A percentile compares a stretch with the other conserved stretches of the same genome.
Conservation (phyloP, 92 coral and sea anemone genomes). For the Scolanthus callimorphus region DNA sequence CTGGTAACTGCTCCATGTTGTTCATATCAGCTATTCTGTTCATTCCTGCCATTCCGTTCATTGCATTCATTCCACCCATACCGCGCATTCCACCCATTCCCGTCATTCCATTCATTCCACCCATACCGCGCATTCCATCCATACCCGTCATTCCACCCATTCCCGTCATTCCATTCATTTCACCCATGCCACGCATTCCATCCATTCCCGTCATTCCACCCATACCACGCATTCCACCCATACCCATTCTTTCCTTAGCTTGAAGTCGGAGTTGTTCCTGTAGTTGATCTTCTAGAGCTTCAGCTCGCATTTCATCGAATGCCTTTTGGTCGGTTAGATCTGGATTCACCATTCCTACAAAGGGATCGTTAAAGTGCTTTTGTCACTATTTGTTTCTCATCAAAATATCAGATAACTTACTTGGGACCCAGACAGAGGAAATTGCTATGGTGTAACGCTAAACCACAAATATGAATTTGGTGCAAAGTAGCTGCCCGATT, state of each 20-base stretch:
- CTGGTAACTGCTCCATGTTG: conserved; percentile 32
- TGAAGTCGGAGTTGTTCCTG: conserved; percentile 17
- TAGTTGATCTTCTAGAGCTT: conserved; percentile 71
- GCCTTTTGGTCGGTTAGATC: conserved; percentile 57
- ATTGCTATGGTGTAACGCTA: too few relatives aligned
- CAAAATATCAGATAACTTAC: too few relatives aligned
- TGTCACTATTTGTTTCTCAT: too few relatives aligned
- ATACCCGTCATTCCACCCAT: conserved; percentile 21
- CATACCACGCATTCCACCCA: conserved; percentile 32
- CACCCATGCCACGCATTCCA: conserved; percentile 11
- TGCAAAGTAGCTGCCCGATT: too few relatives aligned
- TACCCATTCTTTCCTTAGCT: conserved; percentile 25
- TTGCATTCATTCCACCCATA: conserved; percentile 30
- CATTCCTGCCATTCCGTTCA: conserved; percentile 26
- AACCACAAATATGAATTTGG: too few relatives aligned
- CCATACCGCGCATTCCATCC: conserved; percentile 35
- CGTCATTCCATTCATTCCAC: conserved; percentile 32
- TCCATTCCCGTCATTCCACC: conserved; percentile 29
- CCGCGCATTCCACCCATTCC: conserved; percentile 34
- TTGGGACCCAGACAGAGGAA: too few relatives aligned
- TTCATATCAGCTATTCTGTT: conserved; percentile 21
- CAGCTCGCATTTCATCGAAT: conserved; percentile 63
- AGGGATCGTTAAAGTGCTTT: too few relatives aligned
- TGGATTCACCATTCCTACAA: conserved; percentile 50
- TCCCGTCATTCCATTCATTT: conserved; percentile 8